Evolutionary conservation across 2,888 invertebrate species (phyloP).

Genomic region (Leptopterna dolabrata): DNA sequence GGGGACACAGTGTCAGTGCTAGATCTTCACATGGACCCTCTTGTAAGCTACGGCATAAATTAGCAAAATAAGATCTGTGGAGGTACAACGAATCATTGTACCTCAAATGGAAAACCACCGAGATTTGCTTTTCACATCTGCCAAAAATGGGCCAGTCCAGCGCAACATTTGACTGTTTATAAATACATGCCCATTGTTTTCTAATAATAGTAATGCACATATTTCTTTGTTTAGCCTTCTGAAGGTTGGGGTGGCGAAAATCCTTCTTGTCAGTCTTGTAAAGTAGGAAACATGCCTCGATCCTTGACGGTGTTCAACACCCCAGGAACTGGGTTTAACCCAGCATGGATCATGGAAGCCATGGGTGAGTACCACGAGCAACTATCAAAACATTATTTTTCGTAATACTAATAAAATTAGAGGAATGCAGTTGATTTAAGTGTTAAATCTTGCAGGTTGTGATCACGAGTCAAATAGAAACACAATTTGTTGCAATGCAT

Average conservation of each 20-base stretch:
- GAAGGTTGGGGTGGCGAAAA: constrained; percentile 41
- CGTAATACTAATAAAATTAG: neutral
- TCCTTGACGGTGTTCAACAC: constrained; percentile 75
- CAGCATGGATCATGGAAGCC: constrained; percentile 65
- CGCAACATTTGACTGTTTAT: too few relatives aligned
- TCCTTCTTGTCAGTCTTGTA: constrained; percentile 31
- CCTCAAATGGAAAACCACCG: too few relatives aligned
- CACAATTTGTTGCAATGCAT: constrained; percentile 57
- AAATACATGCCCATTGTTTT: too few relatives aligned
- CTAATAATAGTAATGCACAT: too few relatives aligned
- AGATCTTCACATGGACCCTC: constrained; percentile 64
- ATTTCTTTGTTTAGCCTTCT: constrained; percentile 16
- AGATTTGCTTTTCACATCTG: neutral
- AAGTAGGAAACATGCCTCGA: constrained; percentile 67
- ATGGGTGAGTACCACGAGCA: constrained; percentile 38
- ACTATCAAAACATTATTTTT: neutral
- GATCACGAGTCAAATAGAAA: constrained; percentile 55
- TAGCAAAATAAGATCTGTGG: neutral
- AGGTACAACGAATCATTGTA: neutral
- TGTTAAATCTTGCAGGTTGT: constrained; percentile 20
- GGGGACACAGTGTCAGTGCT: constrained; percentile 74
- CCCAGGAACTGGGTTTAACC: constrained; percentile 67
- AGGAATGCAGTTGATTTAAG: neutral
- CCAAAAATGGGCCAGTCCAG: too few relatives aligned
- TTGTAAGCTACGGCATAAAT: constrained; percentile 31